These are phyloP conservation scores for Syngnathoides biaculeatus DNA, from an alignment of 2,113 vertebrate species.

Conservation along the genomic window DNA sequence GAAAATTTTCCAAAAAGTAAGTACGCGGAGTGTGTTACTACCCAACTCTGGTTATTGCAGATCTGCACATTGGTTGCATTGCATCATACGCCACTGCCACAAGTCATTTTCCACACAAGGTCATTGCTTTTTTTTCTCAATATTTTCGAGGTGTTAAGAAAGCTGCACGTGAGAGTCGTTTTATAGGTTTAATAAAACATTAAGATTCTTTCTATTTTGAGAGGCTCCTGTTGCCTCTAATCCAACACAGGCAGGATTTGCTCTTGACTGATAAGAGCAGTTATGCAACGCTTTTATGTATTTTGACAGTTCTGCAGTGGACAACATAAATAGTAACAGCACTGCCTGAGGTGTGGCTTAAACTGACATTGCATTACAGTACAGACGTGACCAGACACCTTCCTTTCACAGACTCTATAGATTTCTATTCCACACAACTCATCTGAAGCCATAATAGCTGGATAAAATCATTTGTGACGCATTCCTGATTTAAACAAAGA, in stretches of 20 bases:
- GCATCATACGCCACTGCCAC: background rate
- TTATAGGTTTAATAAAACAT: background rate
- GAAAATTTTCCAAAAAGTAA: too few relatives aligned
- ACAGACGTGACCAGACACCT: background rate
- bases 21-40: too few relatives aligned
- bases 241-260: conserved; percentile 4
- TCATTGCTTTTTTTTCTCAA: background rate
- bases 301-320: conserved; percentile 3
- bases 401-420: background rate
- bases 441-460: background rate
- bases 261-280: conserved; percentile 9
- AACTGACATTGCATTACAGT: background rate
- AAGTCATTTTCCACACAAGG: conserved; percentile 2
- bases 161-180: background rate
- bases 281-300: background rate
- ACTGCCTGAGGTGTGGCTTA: conserved; percentile 2
- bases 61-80: background rate
- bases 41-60: too few relatives aligned
- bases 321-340: background rate
- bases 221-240: background rate
- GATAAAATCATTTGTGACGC: background rate
- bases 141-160: background rate
- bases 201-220: conserved; percentile 8
- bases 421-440: background rate
- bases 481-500: background rate